Base-by-base conservation (phyloP, 2,888 invertebrate species). In the Papilio protenor region DNA sequence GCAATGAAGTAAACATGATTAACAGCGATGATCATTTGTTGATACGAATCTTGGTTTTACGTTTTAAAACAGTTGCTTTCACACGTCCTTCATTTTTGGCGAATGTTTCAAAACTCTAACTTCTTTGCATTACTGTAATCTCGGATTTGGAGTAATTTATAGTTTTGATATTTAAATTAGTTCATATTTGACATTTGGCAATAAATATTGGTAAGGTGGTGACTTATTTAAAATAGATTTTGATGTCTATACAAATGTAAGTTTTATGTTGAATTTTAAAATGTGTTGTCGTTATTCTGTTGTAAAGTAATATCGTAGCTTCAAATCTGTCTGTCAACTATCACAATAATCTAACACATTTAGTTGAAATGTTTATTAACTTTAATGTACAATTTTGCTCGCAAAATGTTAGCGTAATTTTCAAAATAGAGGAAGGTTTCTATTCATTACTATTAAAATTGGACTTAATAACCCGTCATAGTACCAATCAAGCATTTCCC, bases 401-500 rank as follows among this genome's bases (percentile, higher is more conserved):
- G n/a, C 40, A n/a, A 66, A 40, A 40, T 66, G 18, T n/a, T 45
- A 66, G 45, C 12, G 5, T 45, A 40, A 66, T 45, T 66, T 66
- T 21, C n/a, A 27, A 52, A 5, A 71, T 1, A 27, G n/a, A 5
- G 8, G 23, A 71, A 21, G 14, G 18, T 66, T 71, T 71, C 71
- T 21, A 27, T 49, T 71, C 40, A 66, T 45, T 18, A 23, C 52
- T 8, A 27, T 71, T 71, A 49, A 71, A 49, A 45, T 66, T 45
- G 12, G 66, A n/a, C 27, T 71, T 49, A 71, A 71, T 71, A 52
- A 71, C 27, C 16, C 49, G 71, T 79, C 55, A 81, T 78, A 79
- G 72, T 23, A 71, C 27, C 71, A 84, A 84, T 83, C 84, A 87
- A 88, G 87, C 88, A 90, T 89, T 90, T 88, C 88, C 82, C 81